phyloP scores from a whole-genome alignment of 2,113 vertebrate genomes.

The Sylvietta virens region DNA sequence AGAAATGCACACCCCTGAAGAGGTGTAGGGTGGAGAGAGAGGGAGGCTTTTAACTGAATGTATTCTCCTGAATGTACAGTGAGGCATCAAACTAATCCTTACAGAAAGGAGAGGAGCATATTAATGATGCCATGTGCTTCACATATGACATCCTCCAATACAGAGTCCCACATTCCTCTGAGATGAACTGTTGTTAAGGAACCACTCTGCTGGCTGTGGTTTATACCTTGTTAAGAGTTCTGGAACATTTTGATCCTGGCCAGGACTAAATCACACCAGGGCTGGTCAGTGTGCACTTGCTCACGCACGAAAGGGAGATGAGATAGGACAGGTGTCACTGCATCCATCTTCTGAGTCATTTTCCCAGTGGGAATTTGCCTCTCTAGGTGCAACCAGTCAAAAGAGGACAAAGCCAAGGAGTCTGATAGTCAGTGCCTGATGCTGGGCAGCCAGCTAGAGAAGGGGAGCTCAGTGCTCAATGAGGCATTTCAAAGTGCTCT shows the following conservation, averaged over 20 bases:
- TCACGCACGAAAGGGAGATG: not conserved
- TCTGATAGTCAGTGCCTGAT: not conserved
- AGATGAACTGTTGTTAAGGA: not conserved
- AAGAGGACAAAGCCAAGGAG: not conserved
- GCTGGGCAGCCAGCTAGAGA: not conserved
- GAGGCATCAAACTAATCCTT: not conserved
- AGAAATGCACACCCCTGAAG: not conserved
- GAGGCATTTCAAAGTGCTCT: not conserved
- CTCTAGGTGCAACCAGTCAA: not conserved
- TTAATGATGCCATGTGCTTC: not conserved
- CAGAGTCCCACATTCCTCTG: accelerated
- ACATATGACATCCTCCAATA: not conserved
- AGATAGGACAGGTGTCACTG: not conserved
- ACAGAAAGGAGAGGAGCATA: not conserved
- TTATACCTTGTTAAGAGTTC: not conserved
- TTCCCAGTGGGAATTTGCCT: not conserved
- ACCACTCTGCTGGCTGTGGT: not conserved
- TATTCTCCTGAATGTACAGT: not conserved
- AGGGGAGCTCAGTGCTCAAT: not conserved
- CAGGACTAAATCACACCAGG: not conserved
- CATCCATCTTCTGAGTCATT: not conserved
- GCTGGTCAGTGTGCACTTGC: not conserved
- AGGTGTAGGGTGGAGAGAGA: not conserved
- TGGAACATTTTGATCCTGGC: not conserved
- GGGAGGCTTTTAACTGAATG: not conserved